Evolutionary conservation across 1,140 invertebrate genomes (phyloP).

Genomic region (Meloidogyne hapla): DNA sequence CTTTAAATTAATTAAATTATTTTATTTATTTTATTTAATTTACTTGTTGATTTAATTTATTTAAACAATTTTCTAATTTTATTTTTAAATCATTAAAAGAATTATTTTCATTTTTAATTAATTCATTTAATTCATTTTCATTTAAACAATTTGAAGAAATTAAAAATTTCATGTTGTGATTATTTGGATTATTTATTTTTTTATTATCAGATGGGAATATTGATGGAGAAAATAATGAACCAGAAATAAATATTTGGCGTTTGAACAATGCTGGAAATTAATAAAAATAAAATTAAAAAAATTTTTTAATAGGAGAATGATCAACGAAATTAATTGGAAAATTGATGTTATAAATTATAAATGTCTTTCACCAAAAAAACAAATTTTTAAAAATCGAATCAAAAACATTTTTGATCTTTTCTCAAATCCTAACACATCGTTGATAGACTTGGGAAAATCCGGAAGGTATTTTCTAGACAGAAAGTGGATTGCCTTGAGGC

Average conservation of each 20-base stretch:
- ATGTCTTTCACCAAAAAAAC: too few relatives aligned
- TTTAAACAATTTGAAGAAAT: background rate
- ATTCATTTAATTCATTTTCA: background rate
- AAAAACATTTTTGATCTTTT: too few relatives aligned
- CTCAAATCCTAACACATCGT: background rate
- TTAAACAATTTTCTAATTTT: background rate
- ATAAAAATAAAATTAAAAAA: too few relatives aligned
- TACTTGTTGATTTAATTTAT: background rate
- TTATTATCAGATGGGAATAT: constrained; percentile 4
- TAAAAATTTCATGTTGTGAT: background rate
- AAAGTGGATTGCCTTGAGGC: too few relatives aligned
- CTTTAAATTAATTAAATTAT: constrained; percentile 11
- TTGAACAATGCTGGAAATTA: constrained; percentile 17
- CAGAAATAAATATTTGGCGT: constrained; percentile 25
- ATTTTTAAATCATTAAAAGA: background rate
- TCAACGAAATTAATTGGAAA: too few relatives aligned
- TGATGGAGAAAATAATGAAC: constrained; percentile 9
- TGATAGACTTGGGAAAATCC: too few relatives aligned
- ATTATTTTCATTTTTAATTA: background rate
- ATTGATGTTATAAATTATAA: too few relatives aligned
- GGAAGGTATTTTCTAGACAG: too few relatives aligned
- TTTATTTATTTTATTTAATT: background rate
- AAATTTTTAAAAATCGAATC: too few relatives aligned
- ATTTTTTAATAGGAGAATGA: too few relatives aligned
- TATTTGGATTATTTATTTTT: background rate